phyloP scores from a whole-genome alignment of 2,888 invertebrate genomes.

The Leptinotarsa haldemani region DNA sequence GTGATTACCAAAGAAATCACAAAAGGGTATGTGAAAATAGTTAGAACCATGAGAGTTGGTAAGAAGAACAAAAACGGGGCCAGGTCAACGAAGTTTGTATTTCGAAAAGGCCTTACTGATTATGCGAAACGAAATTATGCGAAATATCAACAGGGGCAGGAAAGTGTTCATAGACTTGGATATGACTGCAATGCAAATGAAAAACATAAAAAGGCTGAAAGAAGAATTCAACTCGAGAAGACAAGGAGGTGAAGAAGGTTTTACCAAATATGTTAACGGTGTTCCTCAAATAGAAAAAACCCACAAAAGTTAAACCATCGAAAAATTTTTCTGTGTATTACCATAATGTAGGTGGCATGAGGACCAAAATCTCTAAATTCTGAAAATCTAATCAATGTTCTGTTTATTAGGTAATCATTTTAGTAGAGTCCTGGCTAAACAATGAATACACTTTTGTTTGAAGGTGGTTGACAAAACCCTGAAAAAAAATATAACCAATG shows the following conservation, averaged over 20 bases:
- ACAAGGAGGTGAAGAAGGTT: conserved; percentile 2
- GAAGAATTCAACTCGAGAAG: not conserved
- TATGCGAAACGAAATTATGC: not conserved
- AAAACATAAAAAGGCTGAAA: not conserved
- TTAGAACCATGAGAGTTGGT: not conserved
- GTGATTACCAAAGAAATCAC: not conserved
- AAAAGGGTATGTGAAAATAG: not conserved
- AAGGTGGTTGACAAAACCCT: too few species aligned
- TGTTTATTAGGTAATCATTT: conserved; percentile 9
- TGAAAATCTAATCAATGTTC: not conserved
- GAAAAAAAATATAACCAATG: too few species aligned
- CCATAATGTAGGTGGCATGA: not conserved
- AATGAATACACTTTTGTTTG: not conserved
- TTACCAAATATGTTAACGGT: not conserved
- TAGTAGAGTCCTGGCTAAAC: conserved; percentile 16
- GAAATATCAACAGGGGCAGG: not conserved
- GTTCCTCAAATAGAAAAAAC: not conserved
- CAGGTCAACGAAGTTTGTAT: not conserved
- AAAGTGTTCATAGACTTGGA: not conserved
- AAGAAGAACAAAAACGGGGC: not conserved
- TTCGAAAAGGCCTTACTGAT: not conserved
- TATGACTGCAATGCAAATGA: conserved; percentile 5
- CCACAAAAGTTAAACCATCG: not conserved
- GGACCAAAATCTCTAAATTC: not conserved
- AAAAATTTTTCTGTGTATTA: not conserved